Percentiles rank a stretch among this genome's conserved stretches.
Conservation (phyloP, 2,888 invertebrate genomes). For the Drosophila emarginata region DNA sequence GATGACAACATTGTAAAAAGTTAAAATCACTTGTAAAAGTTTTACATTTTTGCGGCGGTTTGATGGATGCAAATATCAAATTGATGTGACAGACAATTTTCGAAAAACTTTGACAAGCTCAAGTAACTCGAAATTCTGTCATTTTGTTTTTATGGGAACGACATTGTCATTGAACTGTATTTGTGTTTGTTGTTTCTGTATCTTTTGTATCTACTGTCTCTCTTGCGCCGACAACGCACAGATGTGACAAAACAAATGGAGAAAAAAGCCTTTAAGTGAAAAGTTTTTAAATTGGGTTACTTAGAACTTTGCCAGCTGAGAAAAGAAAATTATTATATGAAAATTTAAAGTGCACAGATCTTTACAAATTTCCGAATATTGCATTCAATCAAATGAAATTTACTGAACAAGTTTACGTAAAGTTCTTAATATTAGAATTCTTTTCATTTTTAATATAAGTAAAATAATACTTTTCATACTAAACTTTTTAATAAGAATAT, state of each 20-base stretch:
- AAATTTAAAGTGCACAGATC: neutral
- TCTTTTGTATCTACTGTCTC: neutral
- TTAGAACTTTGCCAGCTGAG: conserved; percentile 8
- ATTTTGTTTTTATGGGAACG: neutral
- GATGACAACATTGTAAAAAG: conserved; percentile 50
- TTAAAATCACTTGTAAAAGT: conserved; percentile 70
- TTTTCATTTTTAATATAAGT: neutral
- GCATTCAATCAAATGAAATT: neutral
- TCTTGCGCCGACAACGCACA: neutral
- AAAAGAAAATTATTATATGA: neutral
- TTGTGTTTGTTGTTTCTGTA: neutral
- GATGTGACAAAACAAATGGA: conserved; percentile 6
- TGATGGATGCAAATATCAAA: conserved; percentile 60
- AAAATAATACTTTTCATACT: neutral
- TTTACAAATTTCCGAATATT: neutral
- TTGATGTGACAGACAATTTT: conserved; percentile 60
- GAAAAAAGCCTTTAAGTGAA: conserved; percentile 10
- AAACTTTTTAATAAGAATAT: no score
- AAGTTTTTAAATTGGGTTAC: conserved; percentile 14
- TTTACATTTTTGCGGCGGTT: conserved; percentile 63
- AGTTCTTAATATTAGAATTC: neutral
- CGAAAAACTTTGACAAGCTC: conserved; percentile 22
- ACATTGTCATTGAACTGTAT: conserved; percentile 7
- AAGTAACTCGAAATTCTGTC: conserved; percentile 13
- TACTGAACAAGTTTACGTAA: neutral